Evolutionary conservation across 2,113 vertebrate genomes (phyloP).

Genomic region (Cottus gobio): DNA sequence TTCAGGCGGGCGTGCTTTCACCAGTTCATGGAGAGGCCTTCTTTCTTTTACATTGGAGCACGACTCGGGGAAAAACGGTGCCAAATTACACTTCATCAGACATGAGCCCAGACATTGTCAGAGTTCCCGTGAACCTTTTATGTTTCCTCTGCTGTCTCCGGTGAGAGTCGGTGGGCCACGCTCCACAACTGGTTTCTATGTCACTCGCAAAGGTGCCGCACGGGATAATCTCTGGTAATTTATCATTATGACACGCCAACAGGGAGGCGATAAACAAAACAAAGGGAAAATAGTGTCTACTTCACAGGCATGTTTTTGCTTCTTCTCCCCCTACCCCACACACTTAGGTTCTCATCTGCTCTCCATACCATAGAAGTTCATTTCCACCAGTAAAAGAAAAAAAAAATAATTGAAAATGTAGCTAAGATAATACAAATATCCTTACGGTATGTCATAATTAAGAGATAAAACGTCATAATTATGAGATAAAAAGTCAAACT

Average conservation of each 20-base stretch:
- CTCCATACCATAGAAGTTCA: neutral
- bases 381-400: too few relatives aligned
- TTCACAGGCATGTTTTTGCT: constrained; percentile 22
- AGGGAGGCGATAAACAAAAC: constrained; percentile 64
- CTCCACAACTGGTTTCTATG: constrained; percentile 41
- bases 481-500: too few relatives aligned
- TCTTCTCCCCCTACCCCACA: neutral
- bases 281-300: constrained; percentile 45
- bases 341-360: constrained; percentile 14
- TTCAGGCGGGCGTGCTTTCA: constrained; percentile 25
- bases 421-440: too few relatives aligned
- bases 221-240: constrained; percentile 66
- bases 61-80: neutral
- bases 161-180: constrained; percentile 35
- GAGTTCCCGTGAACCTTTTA: constrained; percentile 43
- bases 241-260: constrained; percentile 71
- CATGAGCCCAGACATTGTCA: constrained; percentile 35
- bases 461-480: too few relatives aligned
- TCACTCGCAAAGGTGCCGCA: constrained; percentile 42
- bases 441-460: too few relatives aligned
- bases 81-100: constrained; percentile 52
- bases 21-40: constrained; percentile 15
- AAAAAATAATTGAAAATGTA: too few relatives aligned
- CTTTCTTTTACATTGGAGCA: constrained; percentile 41
- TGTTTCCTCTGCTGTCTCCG: constrained; percentile 27